phyloP scores from a whole-genome alignment of 2,797 vertebrate genomes.

The Melanotaenia boesemani region DNA sequence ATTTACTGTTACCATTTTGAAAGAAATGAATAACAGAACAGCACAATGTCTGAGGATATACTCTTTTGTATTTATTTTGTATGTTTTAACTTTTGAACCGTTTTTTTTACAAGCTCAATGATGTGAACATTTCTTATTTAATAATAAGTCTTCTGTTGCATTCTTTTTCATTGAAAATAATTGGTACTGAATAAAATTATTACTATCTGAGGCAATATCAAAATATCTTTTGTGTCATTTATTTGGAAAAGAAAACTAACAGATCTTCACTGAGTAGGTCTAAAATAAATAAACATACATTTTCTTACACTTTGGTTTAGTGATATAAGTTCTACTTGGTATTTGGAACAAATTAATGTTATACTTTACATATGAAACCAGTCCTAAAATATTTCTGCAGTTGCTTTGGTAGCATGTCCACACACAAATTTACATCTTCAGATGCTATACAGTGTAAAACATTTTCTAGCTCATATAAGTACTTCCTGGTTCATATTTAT shows the following conservation, averaged over 20 bases:
- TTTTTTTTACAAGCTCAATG: conserved; percentile 49
- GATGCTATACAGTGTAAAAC: neutral
- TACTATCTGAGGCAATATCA: conserved; percentile 7
- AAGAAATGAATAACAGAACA: conserved; percentile 33
- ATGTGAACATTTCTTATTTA: conserved; percentile 37
- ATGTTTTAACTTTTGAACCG: conserved; percentile 41
- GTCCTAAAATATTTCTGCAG: neutral
- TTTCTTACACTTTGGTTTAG: neutral
- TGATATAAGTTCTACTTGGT: neutral
- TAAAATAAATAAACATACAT: neutral
- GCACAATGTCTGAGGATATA: conserved; percentile 3
- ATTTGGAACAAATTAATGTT: neutral
- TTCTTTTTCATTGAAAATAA: conserved; percentile 33
- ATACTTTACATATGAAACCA: neutral
- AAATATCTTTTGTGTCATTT: conserved; percentile 29
- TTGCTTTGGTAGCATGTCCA: neutral
- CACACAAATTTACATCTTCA: conserved; percentile 1
- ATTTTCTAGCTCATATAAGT: too few relatives aligned
- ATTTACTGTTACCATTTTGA: conserved; percentile 37
- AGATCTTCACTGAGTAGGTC: neutral
- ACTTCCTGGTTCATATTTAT: neutral
- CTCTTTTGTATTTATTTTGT: conserved; percentile 68
- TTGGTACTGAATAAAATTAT: conserved; percentile 49
- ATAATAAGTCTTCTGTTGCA: conserved; percentile 15
- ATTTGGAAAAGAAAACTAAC: neutral